Conservation (phyloP, 2,797 vertebrate species). For the Psittacula derbiana region DNA sequence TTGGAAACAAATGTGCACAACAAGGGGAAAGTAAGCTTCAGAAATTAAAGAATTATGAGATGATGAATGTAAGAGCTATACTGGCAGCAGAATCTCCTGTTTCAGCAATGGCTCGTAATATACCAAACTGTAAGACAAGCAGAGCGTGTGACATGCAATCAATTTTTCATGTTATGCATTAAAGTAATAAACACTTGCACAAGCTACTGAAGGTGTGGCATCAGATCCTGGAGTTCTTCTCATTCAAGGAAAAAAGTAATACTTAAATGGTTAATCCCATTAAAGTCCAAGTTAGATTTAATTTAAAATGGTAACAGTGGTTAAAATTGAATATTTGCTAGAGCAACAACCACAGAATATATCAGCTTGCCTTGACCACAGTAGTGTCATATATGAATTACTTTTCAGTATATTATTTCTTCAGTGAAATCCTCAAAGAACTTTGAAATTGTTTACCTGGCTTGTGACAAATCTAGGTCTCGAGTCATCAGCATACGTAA, state of each 20-base stretch:
- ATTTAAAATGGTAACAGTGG: background rate
- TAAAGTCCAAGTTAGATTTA: background rate
- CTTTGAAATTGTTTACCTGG: slow-evolving; percentile 82
- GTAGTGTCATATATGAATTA: background rate
- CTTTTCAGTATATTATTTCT: background rate
- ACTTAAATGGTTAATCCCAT: background rate
- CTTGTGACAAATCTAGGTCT: slow-evolving; percentile 94
- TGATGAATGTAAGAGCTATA: background rate
- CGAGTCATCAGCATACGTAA: slow-evolving; percentile 93
- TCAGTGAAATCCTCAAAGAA: background rate
- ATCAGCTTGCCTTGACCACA: background rate
- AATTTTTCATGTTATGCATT: background rate
- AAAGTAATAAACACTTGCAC: background rate
- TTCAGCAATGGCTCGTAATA: background rate
- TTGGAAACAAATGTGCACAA: slow-evolving; percentile 24
- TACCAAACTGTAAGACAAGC: background rate
- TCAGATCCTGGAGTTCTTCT: background rate
- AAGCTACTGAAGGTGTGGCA: background rate
- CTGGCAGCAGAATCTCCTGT: background rate
- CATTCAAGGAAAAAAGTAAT: background rate
- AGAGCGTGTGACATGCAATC: background rate
- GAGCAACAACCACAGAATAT: background rate
- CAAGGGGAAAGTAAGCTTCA: background rate
- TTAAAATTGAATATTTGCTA: background rate
- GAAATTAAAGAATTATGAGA: slow-evolving; percentile 13